Base-by-base conservation (phyloP, 1,140 invertebrate genomes). In the Heliconius eleuchia region DNA sequence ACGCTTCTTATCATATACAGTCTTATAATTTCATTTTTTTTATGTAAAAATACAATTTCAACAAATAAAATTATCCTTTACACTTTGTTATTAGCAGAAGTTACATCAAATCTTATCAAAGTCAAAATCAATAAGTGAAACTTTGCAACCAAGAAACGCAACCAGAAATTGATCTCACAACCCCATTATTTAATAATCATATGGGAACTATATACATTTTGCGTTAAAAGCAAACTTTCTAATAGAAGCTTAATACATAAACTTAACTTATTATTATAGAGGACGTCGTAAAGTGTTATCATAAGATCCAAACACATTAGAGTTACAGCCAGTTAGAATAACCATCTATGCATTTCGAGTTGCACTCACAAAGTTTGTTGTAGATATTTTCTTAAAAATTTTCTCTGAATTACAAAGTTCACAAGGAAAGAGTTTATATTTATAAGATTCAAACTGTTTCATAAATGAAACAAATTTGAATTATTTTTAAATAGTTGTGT, bases 221-320 rank as follows among this genome's bases (percentile, higher is more conserved):
- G 16, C 52, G 55, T 30, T 74, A 57, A 74, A 74, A 74, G 73
- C 52, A 39, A 74, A 74, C 50, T 74, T 74, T 57, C 52, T 55
- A 57, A 34, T 55, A 57, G 30, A 37, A 60, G 55, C 30, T 37
- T 57, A 46, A 11, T n/a, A 46, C 23, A 74, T 27, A 74, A 57
- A 57, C 9, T 57, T n/a, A 57, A 57, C 52, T 74, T 74, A 74
- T n/a, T 60, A 60, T 60, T 57, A 73, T 30, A 73, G 46, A 27
- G 50, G 30, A 34, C 30, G 30, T 74, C 52, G 73, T 74, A 74
- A 74, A 74, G 39, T 74, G 52, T 57, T 23, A 34, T 74, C 23
- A 39, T 66, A 66, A 66, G 30, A 74, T 52, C 52, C 55, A n/a
- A 57, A 57, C 73, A 30, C 52, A 74, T 74, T 74, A 74, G 72